Conservation (phyloP, 2,797 vertebrate genomes). For the Antrozous pallidus region DNA sequence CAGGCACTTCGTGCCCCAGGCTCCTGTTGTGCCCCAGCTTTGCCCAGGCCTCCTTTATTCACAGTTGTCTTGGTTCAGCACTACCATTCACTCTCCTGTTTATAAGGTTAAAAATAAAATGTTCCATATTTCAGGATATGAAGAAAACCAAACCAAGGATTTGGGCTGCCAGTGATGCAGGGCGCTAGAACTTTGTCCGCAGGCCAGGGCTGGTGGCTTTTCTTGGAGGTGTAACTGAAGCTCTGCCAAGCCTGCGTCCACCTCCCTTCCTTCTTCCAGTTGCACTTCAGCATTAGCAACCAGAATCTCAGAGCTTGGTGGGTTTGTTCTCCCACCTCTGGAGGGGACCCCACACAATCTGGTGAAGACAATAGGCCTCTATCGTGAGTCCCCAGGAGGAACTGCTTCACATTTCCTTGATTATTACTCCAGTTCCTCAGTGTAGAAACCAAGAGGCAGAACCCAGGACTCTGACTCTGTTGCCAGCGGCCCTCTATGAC, state of each 20-base stretch:
- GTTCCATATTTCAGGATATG: not conserved
- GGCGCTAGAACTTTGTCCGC: not conserved
- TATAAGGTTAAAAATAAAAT: conserved; percentile 23
- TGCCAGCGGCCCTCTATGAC: not conserved
- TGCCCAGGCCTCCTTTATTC: not conserved
- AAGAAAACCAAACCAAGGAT: not conserved
- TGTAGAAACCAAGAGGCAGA: not conserved
- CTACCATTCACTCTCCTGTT: not conserved
- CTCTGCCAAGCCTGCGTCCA: not conserved
- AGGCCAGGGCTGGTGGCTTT: not conserved
- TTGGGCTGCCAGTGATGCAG: not conserved
- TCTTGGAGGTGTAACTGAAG: not conserved
- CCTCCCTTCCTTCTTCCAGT: not conserved
- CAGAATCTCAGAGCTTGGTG: not conserved
- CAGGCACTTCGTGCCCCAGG: fast-evolving
- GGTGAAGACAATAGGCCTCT: not conserved
- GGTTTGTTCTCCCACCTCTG: fast-evolving
- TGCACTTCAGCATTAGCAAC: not conserved
- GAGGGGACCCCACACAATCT: not conserved
- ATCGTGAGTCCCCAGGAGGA: not conserved
- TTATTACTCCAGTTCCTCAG: not conserved
- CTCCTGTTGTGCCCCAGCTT: not conserved
- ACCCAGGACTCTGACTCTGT: not conserved
- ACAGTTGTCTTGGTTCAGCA: not conserved
- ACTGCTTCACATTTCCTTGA: not conserved